Evolutionary conservation across 2,113 vertebrate species (phyloP), one percentile per base, ranked within the genome.

Genomic region (Alectura lathami): DNA sequence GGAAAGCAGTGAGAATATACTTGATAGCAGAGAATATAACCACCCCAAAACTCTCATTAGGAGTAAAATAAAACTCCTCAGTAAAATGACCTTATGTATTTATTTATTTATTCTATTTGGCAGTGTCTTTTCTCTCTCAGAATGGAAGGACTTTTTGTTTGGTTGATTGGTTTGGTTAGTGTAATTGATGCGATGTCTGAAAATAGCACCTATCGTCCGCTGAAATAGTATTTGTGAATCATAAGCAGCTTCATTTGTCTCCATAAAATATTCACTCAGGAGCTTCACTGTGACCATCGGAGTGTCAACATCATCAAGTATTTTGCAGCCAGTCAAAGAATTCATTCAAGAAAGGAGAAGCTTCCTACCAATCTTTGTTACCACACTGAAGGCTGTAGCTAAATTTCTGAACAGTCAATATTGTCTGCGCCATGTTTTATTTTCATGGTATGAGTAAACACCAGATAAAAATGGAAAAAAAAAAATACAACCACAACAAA

Each of bases 181-280:
- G 3, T 82, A 92, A 88, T 59, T 81, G 51, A 91, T 84, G 73
- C 27, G 40, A 27, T 88, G 34, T 76, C 87, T 77, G 54, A 50
- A 89, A 93, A 79, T 45, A 82, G 73, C 45, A 80, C 34, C 51
- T 77, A 48, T 80, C 83, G 62, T 73, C 73, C 27, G 20, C 48
- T 85, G 54, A 91, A 92, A 84, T 78, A 88, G 36, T 84, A 84
- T 64, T 87, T 91, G 66, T 92, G 84, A 85, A 82, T 89, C 45
- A 53, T 79, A 89, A 95, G 36, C 63, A 92, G 60, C 36, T 91
- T 87, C 87, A 89, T 91, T 87, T 26, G 34, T 89, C 82, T 91
- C 78, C 42, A 67, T 66, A 83, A 82, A 62, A 62, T 67, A 59
- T 50, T 87, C 40, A 12, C 2, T 2, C 48, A 73, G 78, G 87